Percentiles rank a stretch among this genome's conserved stretches.
phyloP scores from a whole-genome alignment of 2,888 invertebrate genomes.

The Pemphredon lugubris region DNA sequence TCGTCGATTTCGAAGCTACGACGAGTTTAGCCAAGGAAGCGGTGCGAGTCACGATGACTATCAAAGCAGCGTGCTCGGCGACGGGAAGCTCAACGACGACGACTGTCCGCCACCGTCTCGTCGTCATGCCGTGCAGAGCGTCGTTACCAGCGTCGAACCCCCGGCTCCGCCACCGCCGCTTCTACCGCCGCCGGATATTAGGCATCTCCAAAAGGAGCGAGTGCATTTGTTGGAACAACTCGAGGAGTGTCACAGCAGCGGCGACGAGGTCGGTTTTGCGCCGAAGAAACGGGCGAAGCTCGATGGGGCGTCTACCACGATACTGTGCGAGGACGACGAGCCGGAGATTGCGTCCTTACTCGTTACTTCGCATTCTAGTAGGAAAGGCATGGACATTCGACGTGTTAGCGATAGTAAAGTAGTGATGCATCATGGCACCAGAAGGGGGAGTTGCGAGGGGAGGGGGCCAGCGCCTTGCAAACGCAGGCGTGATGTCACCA shows the following conservation, averaged over 20 bases:
- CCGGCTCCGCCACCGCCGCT: conserved; percentile 76
- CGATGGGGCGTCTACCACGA: conserved; percentile 80
- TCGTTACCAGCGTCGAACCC: conserved; percentile 83
- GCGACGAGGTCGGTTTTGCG: conserved; percentile 85
- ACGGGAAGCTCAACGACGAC: conserved; percentile 78
- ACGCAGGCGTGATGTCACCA: conserved; percentile 75
- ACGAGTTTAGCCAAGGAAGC: conserved; percentile 89
- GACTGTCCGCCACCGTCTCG: conserved; percentile 81
- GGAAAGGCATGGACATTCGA: conserved; percentile 78
- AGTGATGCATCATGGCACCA: conserved; percentile 72
- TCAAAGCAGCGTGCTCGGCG: conserved; percentile 73
- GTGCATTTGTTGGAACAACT: conserved; percentile 87
- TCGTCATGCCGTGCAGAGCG: conserved; percentile 82
- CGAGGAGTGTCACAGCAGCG: conserved; percentile 87
- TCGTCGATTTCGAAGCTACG: conserved; percentile 85
- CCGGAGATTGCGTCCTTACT: conserved; percentile 78
- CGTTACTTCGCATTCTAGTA: conserved; percentile 78
- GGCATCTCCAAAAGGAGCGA: conserved; percentile 87
- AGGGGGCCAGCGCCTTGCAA: conserved; percentile 77
- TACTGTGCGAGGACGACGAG: conserved; percentile 77
- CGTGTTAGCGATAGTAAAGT: conserved; percentile 79
- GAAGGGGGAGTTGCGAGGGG: conserved; percentile 78
- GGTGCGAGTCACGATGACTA: conserved; percentile 86
- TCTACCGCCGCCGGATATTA: conserved; percentile 84
- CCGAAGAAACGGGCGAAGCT: conserved; percentile 87